phyloP scores from a whole-genome alignment of 2,888 invertebrate species.

The Amphipoea lucens region DNA sequence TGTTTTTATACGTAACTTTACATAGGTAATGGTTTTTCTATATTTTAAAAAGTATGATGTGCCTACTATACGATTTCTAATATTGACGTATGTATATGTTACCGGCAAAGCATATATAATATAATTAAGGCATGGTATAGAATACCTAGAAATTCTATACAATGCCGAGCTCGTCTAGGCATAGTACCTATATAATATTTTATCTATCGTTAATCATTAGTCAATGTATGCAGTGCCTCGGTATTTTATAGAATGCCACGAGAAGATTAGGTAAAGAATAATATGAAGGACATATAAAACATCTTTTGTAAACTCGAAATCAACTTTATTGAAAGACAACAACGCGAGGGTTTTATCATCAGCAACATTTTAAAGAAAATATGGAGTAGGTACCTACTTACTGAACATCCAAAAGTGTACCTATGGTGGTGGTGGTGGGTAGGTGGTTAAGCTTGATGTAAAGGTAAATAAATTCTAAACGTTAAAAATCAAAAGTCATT shows the following conservation, averaged over 20 bases:
- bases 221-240: too few species aligned
- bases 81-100: neutral
- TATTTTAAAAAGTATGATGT: neutral
- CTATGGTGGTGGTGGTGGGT: too few species aligned
- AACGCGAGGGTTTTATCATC: neutral
- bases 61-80: conserved; percentile 29
- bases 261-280: too few species aligned
- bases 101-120: neutral
- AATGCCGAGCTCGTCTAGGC: neutral
- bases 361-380: neutral
- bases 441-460: neutral
- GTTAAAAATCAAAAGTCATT: too few species aligned
- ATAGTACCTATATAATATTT: neutral
- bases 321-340: too few species aligned
- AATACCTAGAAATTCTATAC: neutral
- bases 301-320: too few species aligned
- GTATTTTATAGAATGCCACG: too few species aligned
- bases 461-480: neutral
- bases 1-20: neutral
- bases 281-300: too few species aligned
- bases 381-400: neutral
- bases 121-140: neutral
- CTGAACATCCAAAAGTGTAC: neutral
- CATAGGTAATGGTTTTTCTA: neutral
- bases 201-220: too few species aligned